phyloP scores from a whole-genome alignment of 2,888 invertebrate species.

The Acanthacorydalis orientalis region DNA sequence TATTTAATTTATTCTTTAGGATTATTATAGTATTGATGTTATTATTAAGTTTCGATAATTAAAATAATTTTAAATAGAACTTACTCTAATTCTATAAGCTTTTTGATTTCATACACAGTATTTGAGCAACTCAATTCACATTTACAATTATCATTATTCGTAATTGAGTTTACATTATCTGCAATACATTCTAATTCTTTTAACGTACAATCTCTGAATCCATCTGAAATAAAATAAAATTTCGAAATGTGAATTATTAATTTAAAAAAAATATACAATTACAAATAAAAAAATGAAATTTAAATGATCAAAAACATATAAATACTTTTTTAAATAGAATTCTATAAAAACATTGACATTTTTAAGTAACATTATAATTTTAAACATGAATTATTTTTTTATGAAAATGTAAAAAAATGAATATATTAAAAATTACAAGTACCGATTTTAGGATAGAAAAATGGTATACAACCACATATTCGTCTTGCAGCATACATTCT shows the following conservation, averaged over 20 bases:
- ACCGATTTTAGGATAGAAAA: slow-evolving; percentile 48
- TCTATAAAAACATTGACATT: no score
- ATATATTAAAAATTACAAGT: slow-evolving; percentile 4
- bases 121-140: slow-evolving; percentile 61
- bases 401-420: background rate
- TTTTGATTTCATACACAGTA: slow-evolving; percentile 59
- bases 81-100: slow-evolving; percentile 44
- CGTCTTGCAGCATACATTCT: slow-evolving; percentile 45
- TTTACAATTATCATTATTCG: slow-evolving; percentile 39
- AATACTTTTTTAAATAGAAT: no score
- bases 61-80: slow-evolving; percentile 13
- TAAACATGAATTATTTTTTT: background rate
- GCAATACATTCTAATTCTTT: slow-evolving; percentile 41
- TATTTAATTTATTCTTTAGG: no score
- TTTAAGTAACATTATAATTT: no score
- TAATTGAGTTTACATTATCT: slow-evolving; percentile 32
- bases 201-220: slow-evolving; percentile 39
- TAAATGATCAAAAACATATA: no score
- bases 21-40: no score
- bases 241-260: no score
- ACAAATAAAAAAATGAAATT: no score
- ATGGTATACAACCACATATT: slow-evolving; percentile 53
- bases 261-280: no score
- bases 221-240: slow-evolving; percentile 20
- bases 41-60: no score